Evolutionary conservation across 2,113 vertebrate genomes (phyloP), one percentile per base, ranked within the genome.

Genomic region (Ammodytes marinus): DNA sequence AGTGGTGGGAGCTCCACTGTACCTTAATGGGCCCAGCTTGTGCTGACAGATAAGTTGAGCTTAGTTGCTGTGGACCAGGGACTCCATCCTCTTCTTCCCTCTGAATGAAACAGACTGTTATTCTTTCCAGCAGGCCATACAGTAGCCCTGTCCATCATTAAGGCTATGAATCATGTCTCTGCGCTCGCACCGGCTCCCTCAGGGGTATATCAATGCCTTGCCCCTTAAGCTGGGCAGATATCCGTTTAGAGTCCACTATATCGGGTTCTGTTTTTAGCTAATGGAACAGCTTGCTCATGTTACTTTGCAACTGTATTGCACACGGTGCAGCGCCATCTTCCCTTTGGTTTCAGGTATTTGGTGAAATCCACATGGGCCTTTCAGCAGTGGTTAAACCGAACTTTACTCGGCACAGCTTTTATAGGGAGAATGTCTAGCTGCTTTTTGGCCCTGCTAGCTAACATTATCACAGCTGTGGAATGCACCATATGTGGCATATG

Each of bases 21-120:
- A 85, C 84, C 83, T 86, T 93, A 89, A 92, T 90, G 80, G 84
- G 64, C 72, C 76, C 86, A 63, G 84, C 73, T 86, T 79, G 82
- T 80, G 90, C 75, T 93, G 92, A 95, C 91, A 90, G 93, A 94
- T 90, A 80, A 84, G 65, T 86, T 87, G 83, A 91, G 90, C 77
- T 52, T 59, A 69, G 82, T 80, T 77, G 5, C 84, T 85, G 60
- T 57, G 67, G 79, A 85, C 85, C 74, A 47, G 73, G 74, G 80
- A 77, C 84, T 86, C 84, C 58, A 37, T 77, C 81, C 82, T 64
- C 79, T 79, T 83, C 78, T 78, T 84, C 64, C 53, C 43, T 78
- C 79, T 82, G 74, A 89, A 88, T 86, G 85, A 86, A 87, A 86
- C 77, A 81, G 91, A 84, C 77, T 91, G 85, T 92, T 92, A 82